These are phyloP conservation scores for Tiphia femorata DNA, from an alignment of 2,888 invertebrate genomes.

Conservation along the genomic window DNA sequence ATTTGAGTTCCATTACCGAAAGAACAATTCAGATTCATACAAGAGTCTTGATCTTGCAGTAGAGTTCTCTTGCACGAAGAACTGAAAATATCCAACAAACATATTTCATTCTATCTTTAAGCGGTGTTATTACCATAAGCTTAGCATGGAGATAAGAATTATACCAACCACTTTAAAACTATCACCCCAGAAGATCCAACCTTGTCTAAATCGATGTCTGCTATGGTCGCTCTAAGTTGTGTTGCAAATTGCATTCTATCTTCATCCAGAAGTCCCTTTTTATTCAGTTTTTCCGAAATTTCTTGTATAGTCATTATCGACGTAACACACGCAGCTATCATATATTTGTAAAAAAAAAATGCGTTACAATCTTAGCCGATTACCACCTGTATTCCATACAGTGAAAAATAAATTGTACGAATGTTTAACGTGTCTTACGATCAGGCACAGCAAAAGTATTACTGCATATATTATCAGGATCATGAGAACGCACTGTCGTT, in stretches of 20 bases:
- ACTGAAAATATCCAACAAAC: conserved; percentile 34
- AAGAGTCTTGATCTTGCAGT: conserved; percentile 53
- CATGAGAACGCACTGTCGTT: conserved; percentile 27
- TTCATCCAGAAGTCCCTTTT: conserved; percentile 54
- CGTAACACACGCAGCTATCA: conserved; percentile 71
- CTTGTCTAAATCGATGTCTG: conserved; percentile 82
- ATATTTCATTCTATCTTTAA: not conserved
- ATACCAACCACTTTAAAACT: conserved; percentile 53
- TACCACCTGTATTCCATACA: too few species aligned
- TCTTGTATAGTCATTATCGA: conserved; percentile 75
- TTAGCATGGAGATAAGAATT: not conserved
- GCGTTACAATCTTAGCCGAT: not conserved
- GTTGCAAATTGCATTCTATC: conserved; percentile 77
- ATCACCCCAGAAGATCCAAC: conserved; percentile 61
- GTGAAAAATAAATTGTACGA: too few species aligned
- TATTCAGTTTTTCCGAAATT: conserved; percentile 69
- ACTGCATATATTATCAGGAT: conserved; percentile 41
- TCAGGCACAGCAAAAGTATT: conserved; percentile 58
- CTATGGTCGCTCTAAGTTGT: conserved; percentile 77
- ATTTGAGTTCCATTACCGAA: conserved; percentile 59
- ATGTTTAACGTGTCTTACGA: too few species aligned
- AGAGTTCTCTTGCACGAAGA: conserved; percentile 60
- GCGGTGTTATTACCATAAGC: not conserved
- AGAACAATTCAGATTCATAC: conserved; percentile 65
- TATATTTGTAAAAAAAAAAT: not conserved